Evolutionary conservation across 2,113 vertebrate genomes (phyloP).

Genomic region (Larimichthys crocea): DNA sequence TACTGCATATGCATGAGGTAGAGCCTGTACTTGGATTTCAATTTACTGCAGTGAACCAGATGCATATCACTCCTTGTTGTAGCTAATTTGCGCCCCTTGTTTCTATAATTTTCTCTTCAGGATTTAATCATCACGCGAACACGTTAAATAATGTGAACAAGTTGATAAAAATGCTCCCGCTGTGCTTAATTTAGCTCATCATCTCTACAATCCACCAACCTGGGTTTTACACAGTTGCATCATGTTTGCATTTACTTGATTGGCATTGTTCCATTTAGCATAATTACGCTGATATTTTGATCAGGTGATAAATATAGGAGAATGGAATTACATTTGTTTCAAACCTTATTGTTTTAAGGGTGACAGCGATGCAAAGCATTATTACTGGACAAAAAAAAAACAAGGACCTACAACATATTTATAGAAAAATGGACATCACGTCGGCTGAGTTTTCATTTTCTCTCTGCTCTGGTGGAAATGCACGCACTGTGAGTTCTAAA

Average conservation of each 20-base stretch:
- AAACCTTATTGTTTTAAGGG: neutral
- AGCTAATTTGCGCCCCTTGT: slow-evolving; percentile 11
- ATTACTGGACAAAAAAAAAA: neutral
- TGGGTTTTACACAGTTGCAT: neutral
- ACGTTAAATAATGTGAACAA: slow-evolving; percentile 43
- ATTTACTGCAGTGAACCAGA: neutral
- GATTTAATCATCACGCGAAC: slow-evolving; percentile 22
- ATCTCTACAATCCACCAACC: slow-evolving; percentile 5
- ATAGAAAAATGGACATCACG: neutral
- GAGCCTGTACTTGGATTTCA: neutral
- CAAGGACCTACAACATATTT: neutral
- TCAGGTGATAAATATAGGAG: neutral
- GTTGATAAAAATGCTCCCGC: slow-evolving; percentile 30
- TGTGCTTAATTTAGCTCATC: slow-evolving; percentile 29
- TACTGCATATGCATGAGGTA: slow-evolving; percentile 25
- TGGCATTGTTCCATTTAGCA: neutral
- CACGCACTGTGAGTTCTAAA: neutral
- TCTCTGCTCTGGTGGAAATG: neutral
- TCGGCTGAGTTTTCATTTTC: slow-evolving; percentile 15
- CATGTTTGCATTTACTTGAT: neutral
- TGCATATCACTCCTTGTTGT: slow-evolving; percentile 5
- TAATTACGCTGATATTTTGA: slow-evolving; percentile 10
- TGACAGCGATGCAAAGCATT: neutral
- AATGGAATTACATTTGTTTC: neutral
- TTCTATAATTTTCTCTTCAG: slow-evolving; percentile 25